Conservation (phyloP, 2,888 invertebrate genomes). For the Coenonympha glycerion region DNA sequence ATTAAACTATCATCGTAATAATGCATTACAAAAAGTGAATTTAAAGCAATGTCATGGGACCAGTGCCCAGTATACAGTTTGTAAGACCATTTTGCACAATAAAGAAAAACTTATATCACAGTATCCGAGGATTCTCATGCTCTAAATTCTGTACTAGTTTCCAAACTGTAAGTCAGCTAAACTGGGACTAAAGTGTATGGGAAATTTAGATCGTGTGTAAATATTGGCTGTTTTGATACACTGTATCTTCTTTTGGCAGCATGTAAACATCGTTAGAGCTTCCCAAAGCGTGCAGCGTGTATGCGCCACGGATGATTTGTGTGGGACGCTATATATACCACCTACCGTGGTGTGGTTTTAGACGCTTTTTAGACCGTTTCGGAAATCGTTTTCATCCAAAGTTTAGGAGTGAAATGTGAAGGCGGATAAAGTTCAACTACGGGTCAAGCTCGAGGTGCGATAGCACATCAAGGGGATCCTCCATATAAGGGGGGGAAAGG, state of each 20-base stretch:
- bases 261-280: conserved; percentile 7
- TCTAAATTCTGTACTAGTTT: background rate
- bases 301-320: conserved; percentile 5
- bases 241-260: conserved; percentile 6
- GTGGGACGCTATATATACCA: background rate
- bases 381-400: too few relatives aligned
- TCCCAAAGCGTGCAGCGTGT: background rate
- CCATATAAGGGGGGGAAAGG: too few relatives aligned
- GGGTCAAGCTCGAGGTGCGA: too few relatives aligned
- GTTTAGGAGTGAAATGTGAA: conserved; percentile 6
- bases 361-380: conserved; percentile 6
- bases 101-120: too few relatives aligned
- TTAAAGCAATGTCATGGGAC: too few relatives aligned
- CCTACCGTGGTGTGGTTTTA: too few relatives aligned
- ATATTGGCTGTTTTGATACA: conserved; percentile 14
- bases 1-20: too few relatives aligned
- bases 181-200: conserved; percentile 6
- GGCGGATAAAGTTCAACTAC: background rate
- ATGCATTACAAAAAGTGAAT: too few relatives aligned
- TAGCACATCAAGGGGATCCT: too few relatives aligned
- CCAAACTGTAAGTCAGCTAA: background rate
- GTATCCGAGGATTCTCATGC: too few relatives aligned
- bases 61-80: too few relatives aligned
- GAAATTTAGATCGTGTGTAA: conserved; percentile 17
- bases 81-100: too few relatives aligned